These are phyloP conservation scores for Perca schrenkii DNA, from an alignment of 2,113 vertebrate species.

Conservation along the genomic window DNA sequence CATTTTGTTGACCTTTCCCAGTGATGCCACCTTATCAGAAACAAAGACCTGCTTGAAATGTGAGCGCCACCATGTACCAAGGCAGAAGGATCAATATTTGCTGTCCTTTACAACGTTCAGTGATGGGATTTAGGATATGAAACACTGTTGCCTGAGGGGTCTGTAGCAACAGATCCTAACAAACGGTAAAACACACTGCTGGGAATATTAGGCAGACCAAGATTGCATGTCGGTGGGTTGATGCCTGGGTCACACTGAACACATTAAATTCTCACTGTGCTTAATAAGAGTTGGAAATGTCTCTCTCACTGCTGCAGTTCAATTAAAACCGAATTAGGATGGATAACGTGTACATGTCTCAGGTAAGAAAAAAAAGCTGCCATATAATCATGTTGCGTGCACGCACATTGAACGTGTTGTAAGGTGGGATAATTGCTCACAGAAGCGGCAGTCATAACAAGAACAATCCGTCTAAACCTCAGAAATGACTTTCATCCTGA, in stretches of 20 bases:
- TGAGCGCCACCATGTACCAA: conserved; percentile 7
- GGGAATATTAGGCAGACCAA: conserved; percentile 32
- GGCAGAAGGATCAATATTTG: conserved; percentile 77
- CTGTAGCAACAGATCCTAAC: conserved; percentile 46
- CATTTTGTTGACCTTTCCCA: conserved; percentile 54
- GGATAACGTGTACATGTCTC: conserved; percentile 24
- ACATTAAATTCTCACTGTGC: conserved; percentile 22
- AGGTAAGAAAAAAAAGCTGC: conserved; percentile 6
- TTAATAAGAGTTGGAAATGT: conserved; percentile 46
- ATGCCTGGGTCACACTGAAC: conserved; percentile 44
- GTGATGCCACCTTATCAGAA: conserved; percentile 44
- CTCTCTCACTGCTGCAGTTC: conserved; percentile 9
- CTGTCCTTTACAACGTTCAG: conserved; percentile 68
- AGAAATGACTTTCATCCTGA: not conserved
- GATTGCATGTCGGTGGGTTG: conserved; percentile 33
- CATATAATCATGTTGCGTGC: not conserved
- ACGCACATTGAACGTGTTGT: not conserved
- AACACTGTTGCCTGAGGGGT: conserved; percentile 47
- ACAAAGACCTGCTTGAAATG: conserved; percentile 43
- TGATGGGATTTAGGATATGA: conserved; percentile 74
- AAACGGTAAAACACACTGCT: conserved; percentile 53
- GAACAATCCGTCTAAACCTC: conserved; percentile 6
- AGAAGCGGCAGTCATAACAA: not conserved
- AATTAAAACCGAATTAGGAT: conserved; percentile 50
- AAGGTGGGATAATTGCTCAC: not conserved